Evolutionary conservation across 2,888 invertebrate genomes (phyloP).

Genomic region (Horisme vitalbata): DNA sequence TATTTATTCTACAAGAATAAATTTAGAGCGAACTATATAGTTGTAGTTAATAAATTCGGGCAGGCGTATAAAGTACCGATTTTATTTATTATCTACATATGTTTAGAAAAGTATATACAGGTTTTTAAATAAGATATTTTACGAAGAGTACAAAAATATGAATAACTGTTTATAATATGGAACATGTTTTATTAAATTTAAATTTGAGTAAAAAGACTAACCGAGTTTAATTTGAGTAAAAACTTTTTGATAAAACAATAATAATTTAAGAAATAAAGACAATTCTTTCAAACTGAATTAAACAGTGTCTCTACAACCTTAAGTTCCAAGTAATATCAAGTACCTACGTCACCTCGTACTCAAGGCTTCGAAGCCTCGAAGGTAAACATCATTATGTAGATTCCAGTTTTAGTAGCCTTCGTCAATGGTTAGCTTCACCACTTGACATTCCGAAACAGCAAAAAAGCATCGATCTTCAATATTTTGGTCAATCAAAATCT

Average conservation of each 20-base stretch:
- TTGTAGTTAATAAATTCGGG: conserved; percentile 33
- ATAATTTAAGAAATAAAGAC: background rate
- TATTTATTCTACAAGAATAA: conserved; percentile 77
- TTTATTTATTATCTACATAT: background rate
- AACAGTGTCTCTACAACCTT: background rate
- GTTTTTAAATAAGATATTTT: background rate
- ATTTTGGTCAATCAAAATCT: conserved; percentile 1
- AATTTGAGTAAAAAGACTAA: too few species aligned
- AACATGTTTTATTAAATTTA: background rate
- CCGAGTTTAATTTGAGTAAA: background rate
- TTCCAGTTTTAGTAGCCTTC: conserved; percentile 34
- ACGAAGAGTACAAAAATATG: background rate
- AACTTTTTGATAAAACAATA: background rate
- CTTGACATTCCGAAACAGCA: conserved; percentile 15
- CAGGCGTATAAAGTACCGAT: conserved; percentile 49
- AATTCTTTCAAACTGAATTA: background rate
- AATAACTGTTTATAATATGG: background rate
- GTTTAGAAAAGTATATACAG: background rate
- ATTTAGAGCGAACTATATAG: conserved; percentile 60
- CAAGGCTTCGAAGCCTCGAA: conserved; percentile 33
- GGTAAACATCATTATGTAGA: conserved; percentile 44
- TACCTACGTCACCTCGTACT: conserved; percentile 19
- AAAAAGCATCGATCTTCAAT: conserved; percentile 7
- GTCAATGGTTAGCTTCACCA: conserved; percentile 11
- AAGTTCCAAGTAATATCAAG: conserved; percentile 19